phyloP scores from a whole-genome alignment of 2,797 vertebrate species.

The Limnodromus scolopaceus region DNA sequence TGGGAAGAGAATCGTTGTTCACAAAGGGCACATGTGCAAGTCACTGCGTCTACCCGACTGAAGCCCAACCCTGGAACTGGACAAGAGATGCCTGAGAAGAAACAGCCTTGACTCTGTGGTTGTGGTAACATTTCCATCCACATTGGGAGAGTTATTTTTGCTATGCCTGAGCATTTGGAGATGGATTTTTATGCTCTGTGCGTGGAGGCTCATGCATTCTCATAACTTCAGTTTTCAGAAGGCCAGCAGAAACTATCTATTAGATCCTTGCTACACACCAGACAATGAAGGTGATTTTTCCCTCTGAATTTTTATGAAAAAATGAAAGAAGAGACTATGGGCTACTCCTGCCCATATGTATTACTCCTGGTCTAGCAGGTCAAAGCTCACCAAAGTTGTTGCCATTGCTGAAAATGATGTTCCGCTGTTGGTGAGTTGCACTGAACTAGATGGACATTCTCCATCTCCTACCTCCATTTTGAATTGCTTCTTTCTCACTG shows the following conservation, averaged over 20 bases:
- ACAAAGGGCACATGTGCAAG: fast-evolving
- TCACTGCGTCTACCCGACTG: neutral
- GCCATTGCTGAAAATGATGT: neutral
- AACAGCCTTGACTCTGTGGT: neutral
- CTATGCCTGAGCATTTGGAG: neutral
- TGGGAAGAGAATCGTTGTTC: neutral
- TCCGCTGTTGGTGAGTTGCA: neutral
- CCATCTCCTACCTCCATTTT: neutral
- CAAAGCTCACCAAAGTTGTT: neutral
- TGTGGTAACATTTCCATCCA: neutral
- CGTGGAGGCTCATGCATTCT: neutral
- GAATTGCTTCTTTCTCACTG: neutral
- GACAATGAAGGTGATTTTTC: neutral
- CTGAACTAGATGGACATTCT: neutral
- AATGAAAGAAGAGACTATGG: neutral
- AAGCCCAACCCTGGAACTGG: neutral
- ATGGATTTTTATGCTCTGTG: neutral
- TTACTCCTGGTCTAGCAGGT: neutral
- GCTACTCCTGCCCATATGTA: neutral
- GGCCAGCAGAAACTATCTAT: neutral
- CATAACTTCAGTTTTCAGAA: neutral
- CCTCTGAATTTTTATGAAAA: neutral
- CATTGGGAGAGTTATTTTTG: neutral
- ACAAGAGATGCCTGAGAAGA: neutral
- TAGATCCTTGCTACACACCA: neutral